These are phyloP conservation scores for Porites lutea DNA, from an alignment of 64 coral and sea anemone genomes.

Conservation along the genomic window DNA sequence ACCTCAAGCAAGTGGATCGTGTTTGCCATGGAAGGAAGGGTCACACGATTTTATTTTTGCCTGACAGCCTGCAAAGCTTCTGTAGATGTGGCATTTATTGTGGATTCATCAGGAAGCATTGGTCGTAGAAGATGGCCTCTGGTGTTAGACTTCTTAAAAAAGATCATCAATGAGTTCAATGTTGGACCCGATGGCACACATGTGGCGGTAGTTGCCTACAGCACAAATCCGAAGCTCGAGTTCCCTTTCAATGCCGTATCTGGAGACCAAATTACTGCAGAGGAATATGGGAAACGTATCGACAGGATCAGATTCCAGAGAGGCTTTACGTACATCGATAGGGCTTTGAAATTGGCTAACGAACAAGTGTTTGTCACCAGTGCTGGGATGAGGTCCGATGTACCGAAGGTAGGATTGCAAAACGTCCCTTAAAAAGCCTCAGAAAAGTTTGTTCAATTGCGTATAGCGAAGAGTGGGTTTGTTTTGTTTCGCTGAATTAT, in stretches of 20 bases:
- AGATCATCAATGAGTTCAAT: background rate
- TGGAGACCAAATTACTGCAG: background rate
- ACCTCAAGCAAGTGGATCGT: no score
- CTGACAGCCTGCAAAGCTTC: background rate
- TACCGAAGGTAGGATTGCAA: slow-evolving; percentile 38
- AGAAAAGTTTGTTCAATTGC: background rate
- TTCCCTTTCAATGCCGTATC: slow-evolving; percentile 24
- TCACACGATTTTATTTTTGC: no score
- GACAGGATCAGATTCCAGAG: slow-evolving; percentile 7
- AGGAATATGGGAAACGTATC: background rate
- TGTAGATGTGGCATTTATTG: slow-evolving; percentile 46
- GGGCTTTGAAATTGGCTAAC: slow-evolving; percentile 24
- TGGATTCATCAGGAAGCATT: slow-evolving; percentile 70
- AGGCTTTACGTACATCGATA: slow-evolving; percentile 42
- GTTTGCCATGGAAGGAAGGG: no score
- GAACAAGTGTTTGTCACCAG: slow-evolving; percentile 28
- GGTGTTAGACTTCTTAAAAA: slow-evolving; percentile 19
- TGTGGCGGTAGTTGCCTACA: slow-evolving; percentile 53
- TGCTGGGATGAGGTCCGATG: slow-evolving; percentile 53
- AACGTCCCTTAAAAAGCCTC: background rate
- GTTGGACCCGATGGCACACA: slow-evolving; percentile 31
- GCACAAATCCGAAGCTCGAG: background rate
- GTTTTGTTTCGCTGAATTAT: background rate
- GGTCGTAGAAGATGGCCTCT: slow-evolving; percentile 10
- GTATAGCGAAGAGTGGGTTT: background rate